Conservation (phyloP, 2,797 vertebrate genomes). For the Falco cherrug region DNA sequence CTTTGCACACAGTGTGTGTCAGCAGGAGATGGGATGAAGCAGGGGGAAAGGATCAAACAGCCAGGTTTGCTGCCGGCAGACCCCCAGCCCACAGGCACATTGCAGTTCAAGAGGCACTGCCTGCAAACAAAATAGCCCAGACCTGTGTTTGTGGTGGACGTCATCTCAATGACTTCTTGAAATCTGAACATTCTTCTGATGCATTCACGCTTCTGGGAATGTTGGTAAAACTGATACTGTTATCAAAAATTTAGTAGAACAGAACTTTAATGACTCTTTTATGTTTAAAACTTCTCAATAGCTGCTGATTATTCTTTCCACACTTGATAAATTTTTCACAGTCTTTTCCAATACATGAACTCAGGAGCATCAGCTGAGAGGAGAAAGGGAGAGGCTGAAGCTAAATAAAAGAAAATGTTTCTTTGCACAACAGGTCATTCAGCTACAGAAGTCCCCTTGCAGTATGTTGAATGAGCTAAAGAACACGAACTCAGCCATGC, state of each 20-base stretch:
- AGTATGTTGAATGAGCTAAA: not conserved
- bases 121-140: not conserved
- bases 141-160: not conserved
- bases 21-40: not conserved
- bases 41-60: not conserved
- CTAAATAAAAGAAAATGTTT: not conserved
- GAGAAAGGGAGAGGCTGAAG: not conserved
- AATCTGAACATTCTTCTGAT: not conserved
- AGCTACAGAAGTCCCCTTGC: not conserved
- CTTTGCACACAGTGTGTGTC: not conserved
- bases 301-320: not conserved
- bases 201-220: not conserved
- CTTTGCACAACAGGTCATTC: not conserved
- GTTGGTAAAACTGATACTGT: not conserved
- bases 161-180: not conserved
- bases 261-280: not conserved
- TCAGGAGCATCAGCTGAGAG: not conserved
- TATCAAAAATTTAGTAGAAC: constrained; percentile 13
- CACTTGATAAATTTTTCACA: not conserved
- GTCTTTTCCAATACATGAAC: not conserved
- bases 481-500: not conserved
- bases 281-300: not conserved
- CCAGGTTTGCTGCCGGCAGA: not conserved
- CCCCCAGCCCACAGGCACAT: accelerated
- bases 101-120: not conserved